Base-by-base conservation (phyloP, 2,797 vertebrate genomes). In the Podarcis lilfordi region DNA sequence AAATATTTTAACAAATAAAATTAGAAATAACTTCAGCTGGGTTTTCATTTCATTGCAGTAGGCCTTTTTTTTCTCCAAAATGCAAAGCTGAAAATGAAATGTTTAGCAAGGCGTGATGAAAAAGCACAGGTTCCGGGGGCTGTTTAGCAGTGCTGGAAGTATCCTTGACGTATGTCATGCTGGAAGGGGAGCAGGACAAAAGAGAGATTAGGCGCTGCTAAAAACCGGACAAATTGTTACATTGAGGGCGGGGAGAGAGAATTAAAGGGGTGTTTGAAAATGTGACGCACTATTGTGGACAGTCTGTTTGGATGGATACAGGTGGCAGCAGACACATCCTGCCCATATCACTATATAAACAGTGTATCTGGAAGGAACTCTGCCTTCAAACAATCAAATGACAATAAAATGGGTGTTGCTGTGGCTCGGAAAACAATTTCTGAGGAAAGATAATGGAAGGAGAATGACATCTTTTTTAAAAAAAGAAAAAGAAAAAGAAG, bases 391-490 rank as follows among this genome's bases (percentile, higher is more conserved):
- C 90, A 91, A 91, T 92, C 84, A 87, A 92, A 81, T 84, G 69
- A 43, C 89, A 64, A 88, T 96, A 94, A 95, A 92, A 92, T 92
- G 91, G 80, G 92, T 95, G 88, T 86, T 85, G 80, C 79, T 90
- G 40, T 91, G 92, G 92, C 93, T 92, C 93, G 94, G 84, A 95
- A 92, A 91, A 86, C 90, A 91, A 92, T 91, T 92, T 84, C 89
- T 93, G 79, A 27, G 84, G 83, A 90, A 85, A 94, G 82, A 89
- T 89, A 94, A 91, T 88, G 89, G 85, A 91, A 50, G 55, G 72
- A 90, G 77, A 55, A 87, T 90, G 86, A 86, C 89, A 88, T n/a
- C 8, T 43, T 43, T 43, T 43, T 43, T 43, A 2, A 81, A 91
- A 72, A 59, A 64, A 82, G 21, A 32, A 32, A 1, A 32, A 32